These are phyloP conservation scores for Archivesica marissinica DNA, from an alignment of 1,140 invertebrate genomes.

Conservation along the genomic window DNA sequence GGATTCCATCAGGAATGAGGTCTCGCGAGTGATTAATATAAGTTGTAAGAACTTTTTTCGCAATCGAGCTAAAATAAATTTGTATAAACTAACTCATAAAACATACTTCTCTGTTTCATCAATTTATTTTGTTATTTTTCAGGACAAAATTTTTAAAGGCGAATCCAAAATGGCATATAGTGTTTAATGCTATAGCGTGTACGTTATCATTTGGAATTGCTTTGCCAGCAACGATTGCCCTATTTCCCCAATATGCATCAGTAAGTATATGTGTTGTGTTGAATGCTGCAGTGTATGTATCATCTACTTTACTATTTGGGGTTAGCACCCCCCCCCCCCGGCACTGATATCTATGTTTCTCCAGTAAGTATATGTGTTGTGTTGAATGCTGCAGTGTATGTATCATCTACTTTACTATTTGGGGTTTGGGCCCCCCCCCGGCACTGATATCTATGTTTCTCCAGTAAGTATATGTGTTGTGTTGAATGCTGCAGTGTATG, in stretches of 20 bases:
- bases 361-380: slow-evolving; percentile 71
- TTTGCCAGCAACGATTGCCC: slow-evolving; percentile 83
- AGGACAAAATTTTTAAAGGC: slow-evolving; percentile 80
- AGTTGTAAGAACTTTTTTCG: no score
- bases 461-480: slow-evolving; percentile 71
- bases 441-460: slow-evolving; percentile 84
- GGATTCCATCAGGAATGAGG: no score
- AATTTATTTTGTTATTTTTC: slow-evolving; percentile 18
- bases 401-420: slow-evolving; percentile 82
- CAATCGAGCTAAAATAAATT: no score
- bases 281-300: no score
- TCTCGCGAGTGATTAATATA: no score
- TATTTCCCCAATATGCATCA: slow-evolving; percentile 83
- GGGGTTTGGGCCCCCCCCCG: slow-evolving; percentile 82
- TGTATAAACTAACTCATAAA: no score
- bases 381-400: no score
- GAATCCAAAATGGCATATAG: slow-evolving; percentile 80
- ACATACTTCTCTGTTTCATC: background rate
- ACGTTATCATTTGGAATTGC: slow-evolving; percentile 83
- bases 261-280: slow-evolving; percentile 70
- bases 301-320: slow-evolving; percentile 82
- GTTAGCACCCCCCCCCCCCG: slow-evolving; percentile 82
- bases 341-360: slow-evolving; percentile 84
- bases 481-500: no score
- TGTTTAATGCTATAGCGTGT: slow-evolving; percentile 82